phyloP scores from a whole-genome alignment of 2,888 invertebrate genomes.

The Hermodice carunculata region DNA sequence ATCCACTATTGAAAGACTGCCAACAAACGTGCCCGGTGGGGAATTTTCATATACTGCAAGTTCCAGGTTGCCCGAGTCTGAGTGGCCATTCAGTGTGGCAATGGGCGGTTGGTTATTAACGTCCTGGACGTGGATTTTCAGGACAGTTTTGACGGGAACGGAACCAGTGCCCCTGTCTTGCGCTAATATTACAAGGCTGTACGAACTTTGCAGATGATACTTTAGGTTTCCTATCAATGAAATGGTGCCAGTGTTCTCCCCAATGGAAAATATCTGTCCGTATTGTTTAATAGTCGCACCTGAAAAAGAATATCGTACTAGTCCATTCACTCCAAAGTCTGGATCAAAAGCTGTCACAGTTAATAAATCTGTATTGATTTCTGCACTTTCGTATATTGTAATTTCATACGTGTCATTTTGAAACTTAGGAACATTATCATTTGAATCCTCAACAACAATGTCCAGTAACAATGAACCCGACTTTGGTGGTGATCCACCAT shows the following conservation, averaged over 20 bases:
- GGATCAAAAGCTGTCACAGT: constrained; percentile 15
- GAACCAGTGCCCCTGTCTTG: constrained; percentile 26
- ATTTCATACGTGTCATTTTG: constrained; percentile 88
- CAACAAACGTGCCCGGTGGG: constrained; percentile 56
- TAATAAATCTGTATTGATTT: constrained; percentile 74
- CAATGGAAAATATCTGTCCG: constrained; percentile 11
- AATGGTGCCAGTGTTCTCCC: constrained; percentile 16
- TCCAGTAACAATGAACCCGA: constrained; percentile 59
- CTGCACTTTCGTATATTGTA: constrained; percentile 86
- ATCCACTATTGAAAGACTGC: constrained; percentile 60
- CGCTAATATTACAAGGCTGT: constrained; percentile 28
- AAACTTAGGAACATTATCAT: constrained; percentile 91
- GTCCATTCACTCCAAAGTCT: constrained; percentile 22
- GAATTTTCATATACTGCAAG: constrained; percentile 52
- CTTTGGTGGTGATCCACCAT: constrained; percentile 22
- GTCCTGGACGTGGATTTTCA: constrained; percentile 34
- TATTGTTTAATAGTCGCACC: background rate
- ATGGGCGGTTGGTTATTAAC: constrained; percentile 37
- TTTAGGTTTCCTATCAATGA: constrained; percentile 4
- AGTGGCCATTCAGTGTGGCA: constrained; percentile 32
- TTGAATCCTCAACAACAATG: constrained; percentile 62
- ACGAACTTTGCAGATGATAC: constrained; percentile 18
- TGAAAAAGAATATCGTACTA: constrained; percentile 11
- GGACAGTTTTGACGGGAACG: constrained; percentile 26
- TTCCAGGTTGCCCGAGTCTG: background rate